Evolutionary conservation across 2,797 vertebrate genomes (phyloP), one percentile per base, ranked within the genome.

Genomic region (Mus minutoides): DNA sequence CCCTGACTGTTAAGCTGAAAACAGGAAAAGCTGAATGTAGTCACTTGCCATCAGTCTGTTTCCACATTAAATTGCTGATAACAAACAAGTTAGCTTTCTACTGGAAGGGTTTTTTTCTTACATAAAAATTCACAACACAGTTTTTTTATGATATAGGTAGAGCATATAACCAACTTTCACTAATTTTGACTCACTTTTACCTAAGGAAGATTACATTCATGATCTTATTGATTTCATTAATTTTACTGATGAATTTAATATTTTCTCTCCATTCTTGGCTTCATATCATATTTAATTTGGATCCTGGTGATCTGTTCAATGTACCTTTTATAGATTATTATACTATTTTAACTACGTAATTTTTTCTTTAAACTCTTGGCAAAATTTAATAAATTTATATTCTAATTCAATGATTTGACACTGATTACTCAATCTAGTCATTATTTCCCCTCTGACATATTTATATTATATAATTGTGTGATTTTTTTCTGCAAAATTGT

Each of bases 391-490:
- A 79, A 62, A 82, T 60, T 29, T 86, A 16, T 75, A 31, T 76
- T 88, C 1, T 75, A 79, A 17, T 79, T 90, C 22, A 82, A 19
- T 60, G 19, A 84, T 83, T 90, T 94, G 34, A 90, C 22, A 83
- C 17, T 84, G 10, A 83, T 75, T 49, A 64, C 64, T 86, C 43
- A 93, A 10, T 89, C 60, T 87, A 56, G 10, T 80, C 78, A 88
- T 73, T 83, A 31, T 62, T 92, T 86, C 22, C 37, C 31, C 58
- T 4, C 0, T 77, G 11, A 26, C 43, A 40, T 82, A 85, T 86
- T 96, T 94, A 46, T 94, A 95, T 92, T 85, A 78, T 60, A 85
- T n/a, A 71, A 86, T 71, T 89, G 3, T 67, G 56, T 75, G 82
- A 91, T 75, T 94, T 85, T 56, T 87, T 92, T 88, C 46, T 92